phyloP scores from a whole-genome alignment of 2,797 vertebrate species.

The Sebastes itinus region DNA sequence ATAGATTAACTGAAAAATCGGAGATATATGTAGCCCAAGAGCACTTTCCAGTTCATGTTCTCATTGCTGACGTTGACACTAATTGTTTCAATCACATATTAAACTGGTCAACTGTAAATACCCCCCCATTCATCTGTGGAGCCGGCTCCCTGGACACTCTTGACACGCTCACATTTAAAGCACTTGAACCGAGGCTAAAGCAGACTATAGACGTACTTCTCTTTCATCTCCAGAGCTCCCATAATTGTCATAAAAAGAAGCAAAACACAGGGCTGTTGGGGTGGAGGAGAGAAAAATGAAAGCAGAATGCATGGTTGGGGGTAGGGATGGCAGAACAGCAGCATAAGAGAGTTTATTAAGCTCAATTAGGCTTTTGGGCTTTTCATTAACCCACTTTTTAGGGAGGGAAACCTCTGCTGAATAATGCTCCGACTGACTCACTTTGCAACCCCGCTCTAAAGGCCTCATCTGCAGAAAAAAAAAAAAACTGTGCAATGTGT shows the following conservation, averaged over 20 bases:
- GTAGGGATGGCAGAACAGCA: constrained; percentile 58
- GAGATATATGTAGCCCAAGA: constrained; percentile 18
- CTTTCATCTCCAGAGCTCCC: constrained; percentile 56
- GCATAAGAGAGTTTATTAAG: constrained; percentile 76
- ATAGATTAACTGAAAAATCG: constrained; percentile 41
- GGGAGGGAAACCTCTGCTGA: constrained; percentile 79
- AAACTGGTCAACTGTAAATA: constrained; percentile 72
- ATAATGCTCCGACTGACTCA: constrained; percentile 78
- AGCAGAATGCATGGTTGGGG: constrained; percentile 65
- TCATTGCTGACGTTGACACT: constrained; percentile 58
- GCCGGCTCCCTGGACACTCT: constrained; percentile 40
- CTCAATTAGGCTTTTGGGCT: constrained; percentile 84
- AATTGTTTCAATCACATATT: constrained; percentile 72
- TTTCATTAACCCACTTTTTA: constrained; percentile 86
- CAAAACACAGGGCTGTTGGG: constrained; percentile 42
- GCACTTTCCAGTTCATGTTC: constrained; percentile 26
- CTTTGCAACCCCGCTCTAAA: constrained; percentile 67
- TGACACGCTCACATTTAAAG: constrained; percentile 46
- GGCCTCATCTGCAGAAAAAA: constrained; percentile 49
- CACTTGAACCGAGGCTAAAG: constrained; percentile 51
- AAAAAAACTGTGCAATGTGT: constrained; percentile 61
- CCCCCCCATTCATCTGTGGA: constrained; percentile 24
- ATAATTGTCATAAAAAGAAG: constrained; percentile 64
- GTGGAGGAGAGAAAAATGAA: constrained; percentile 56
- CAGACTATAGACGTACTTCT: constrained; percentile 56